Base-by-base conservation (phyloP, 2,888 invertebrate genomes). In the Ornithoptera alexandrae region DNA sequence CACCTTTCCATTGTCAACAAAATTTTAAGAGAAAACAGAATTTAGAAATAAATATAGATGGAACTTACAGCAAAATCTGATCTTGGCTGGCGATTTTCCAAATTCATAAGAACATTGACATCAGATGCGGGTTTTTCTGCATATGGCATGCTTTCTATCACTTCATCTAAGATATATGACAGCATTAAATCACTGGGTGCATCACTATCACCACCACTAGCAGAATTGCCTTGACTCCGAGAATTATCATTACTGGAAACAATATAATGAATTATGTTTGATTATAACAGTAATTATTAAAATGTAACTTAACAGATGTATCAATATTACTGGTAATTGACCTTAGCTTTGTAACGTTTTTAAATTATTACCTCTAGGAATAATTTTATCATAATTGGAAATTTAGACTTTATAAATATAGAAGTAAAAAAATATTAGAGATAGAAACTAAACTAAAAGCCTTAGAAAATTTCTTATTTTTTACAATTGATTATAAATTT, bases 121-220 rank as follows among this genome's bases (percentile, higher is more conserved):
- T 88, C 89, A 17, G 84, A 81, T 50, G 81, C 76, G 22, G 84
- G 78, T 18, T 88, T 83, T 70, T 93, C 93, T 76, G 96, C 96
- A 68, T 77, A 76, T 71, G 96, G 95, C 84, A 95, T 95, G 81
- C 95, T 95, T 74, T 97, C 97, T 81, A 97, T 96, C 72, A 97
- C 96, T 85, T 96, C 95, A 89, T 98, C 97, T 76, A 98, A 88
- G 76, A 98, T 95, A 79, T 96, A 96, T 4, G 97, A 97, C 66
- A 98, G 92, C 72, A 96, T 93, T 65, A 95, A 94, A 88, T 97
- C 97, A 68, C 93, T 87, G 46, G 93, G 86, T 75, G 87, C 79
- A 77, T 90, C 88, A 73, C 81, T 78, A 74, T 89, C 88, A 20
- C 90, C 76, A 79, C 90, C 73, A 77, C 83, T 79, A 85, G 89